Percentiles rank a stretch among this genome's conserved stretches.
Conservation (phyloP, 2,888 invertebrate species). For the Philonicus albiceps region DNA sequence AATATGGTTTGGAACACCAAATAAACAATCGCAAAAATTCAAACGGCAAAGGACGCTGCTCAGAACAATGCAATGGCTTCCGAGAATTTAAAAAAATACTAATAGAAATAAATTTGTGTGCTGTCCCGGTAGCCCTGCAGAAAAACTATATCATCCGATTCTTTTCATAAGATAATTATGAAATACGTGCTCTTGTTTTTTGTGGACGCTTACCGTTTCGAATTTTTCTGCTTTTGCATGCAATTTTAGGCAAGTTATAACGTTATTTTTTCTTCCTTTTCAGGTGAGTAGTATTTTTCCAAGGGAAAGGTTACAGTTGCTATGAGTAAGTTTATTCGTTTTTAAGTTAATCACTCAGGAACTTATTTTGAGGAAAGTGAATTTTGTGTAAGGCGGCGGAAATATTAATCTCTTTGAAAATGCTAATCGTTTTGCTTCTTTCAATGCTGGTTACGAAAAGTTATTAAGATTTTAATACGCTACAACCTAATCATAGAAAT, state of each 20-base stretch:
- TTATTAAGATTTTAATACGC: too few relatives aligned
- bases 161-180: not conserved
- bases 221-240: not conserved
- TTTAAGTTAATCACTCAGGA: not conserved
- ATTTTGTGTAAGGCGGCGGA: too few relatives aligned
- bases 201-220: not conserved
- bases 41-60: not conserved
- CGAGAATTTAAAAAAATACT: not conserved
- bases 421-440: too few relatives aligned
- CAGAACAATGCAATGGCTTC: not conserved
- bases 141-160: conserved; percentile 12
- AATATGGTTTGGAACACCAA: too few relatives aligned
- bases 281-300: not conserved
- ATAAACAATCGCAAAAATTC: conserved; percentile 16
- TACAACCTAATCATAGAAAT: too few relatives aligned
- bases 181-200: not conserved
- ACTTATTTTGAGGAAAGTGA: not conserved
- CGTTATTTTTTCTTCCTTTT: not conserved
- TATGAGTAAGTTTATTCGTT: not conserved
- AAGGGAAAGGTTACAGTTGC: not conserved
- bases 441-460: too few relatives aligned
- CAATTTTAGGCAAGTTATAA: not conserved
- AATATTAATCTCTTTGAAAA: too few relatives aligned
- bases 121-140: not conserved
- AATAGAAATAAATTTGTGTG: not conserved